Percentiles rank a stretch among this genome's conserved stretches.
phyloP scores from a whole-genome alignment of 2,113 vertebrate species.

The Chamaea fasciata region DNA sequence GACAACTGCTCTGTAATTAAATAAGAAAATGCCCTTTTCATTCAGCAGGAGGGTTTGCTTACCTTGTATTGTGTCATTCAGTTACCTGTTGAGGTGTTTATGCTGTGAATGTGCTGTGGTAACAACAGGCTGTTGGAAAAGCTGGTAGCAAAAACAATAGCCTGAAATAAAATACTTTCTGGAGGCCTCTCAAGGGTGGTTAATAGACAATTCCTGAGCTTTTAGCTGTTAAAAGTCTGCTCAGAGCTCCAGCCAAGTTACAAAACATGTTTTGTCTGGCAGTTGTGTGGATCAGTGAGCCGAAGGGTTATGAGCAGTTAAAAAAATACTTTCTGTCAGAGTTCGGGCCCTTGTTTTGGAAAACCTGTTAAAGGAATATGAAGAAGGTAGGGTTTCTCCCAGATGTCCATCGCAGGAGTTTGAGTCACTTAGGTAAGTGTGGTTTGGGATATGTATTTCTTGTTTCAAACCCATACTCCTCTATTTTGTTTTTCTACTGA shows the following conservation, averaged over 20 bases:
- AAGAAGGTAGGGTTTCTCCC: neutral
- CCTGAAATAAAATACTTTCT: conserved; percentile 12
- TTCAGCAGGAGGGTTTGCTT: neutral
- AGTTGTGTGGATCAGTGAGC: neutral
- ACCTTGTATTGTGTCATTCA: neutral
- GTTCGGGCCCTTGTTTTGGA: neutral
- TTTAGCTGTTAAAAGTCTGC: neutral
- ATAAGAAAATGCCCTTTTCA: neutral
- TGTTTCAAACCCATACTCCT: neutral
- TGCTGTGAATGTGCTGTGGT: neutral
- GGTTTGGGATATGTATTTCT: neutral
- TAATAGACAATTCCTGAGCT: neutral
- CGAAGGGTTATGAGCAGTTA: neutral
- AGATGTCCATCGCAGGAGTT: neutral
- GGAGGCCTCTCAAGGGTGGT: neutral
- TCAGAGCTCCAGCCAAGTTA: neutral
- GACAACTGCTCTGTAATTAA: neutral
- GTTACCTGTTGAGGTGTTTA: neutral
- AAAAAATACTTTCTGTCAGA: neutral
- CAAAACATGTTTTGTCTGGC: conserved; percentile 22
- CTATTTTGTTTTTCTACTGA: neutral
- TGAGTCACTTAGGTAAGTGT: neutral
- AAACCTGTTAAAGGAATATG: neutral
- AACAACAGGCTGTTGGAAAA: neutral
- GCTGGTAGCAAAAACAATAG: neutral